Percentiles rank a stretch among this genome's conserved stretches.
Conservation (phyloP, 2,797 vertebrate genomes). For the Sebastes umbrosus region DNA sequence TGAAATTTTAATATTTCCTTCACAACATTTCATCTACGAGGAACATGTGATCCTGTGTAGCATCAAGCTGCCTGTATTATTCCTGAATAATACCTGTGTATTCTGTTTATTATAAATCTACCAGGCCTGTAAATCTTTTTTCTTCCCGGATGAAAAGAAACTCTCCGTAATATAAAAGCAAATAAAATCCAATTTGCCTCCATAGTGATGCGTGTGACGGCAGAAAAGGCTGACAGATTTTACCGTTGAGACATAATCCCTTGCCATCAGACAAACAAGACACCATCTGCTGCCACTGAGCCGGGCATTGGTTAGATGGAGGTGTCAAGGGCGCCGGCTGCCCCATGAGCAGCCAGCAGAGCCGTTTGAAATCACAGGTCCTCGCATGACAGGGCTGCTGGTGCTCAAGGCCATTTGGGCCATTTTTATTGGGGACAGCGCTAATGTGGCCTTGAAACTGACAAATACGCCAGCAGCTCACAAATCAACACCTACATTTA, state of each 20-base stretch:
- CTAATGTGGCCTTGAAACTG: conserved; percentile 25
- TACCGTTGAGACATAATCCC: conserved; percentile 76
- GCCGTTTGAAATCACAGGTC: conserved; percentile 61
- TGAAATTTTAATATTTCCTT: neutral
- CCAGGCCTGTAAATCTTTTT: neutral
- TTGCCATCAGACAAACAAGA: conserved; percentile 78
- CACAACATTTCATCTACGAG: neutral
- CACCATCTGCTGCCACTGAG: conserved; percentile 84
- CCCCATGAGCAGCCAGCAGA: conserved; percentile 57
- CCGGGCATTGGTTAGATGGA: conserved; percentile 64
- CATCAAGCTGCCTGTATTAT: neutral
- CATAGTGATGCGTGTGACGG: conserved; percentile 40
- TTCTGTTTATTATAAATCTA: neutral
- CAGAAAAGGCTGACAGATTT: conserved; percentile 73
- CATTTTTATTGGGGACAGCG: conserved; percentile 40
- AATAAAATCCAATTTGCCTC: conserved; percentile 52
- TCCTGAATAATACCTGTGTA: neutral
- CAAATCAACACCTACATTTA: conserved; percentile 87
- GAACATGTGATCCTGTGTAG: neutral
- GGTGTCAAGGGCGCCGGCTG: conserved; percentile 74
- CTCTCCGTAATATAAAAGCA: conserved; percentile 28
- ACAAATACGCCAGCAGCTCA: conserved; percentile 4
- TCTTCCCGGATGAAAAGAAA: neutral
- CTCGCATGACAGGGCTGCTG: conserved; percentile 42
- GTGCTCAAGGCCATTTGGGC: conserved; percentile 43